Evolutionary conservation across 2,113 vertebrate genomes (phyloP), one percentile per base, ranked within the genome.

Genomic region (Patagioenas fasciata): DNA sequence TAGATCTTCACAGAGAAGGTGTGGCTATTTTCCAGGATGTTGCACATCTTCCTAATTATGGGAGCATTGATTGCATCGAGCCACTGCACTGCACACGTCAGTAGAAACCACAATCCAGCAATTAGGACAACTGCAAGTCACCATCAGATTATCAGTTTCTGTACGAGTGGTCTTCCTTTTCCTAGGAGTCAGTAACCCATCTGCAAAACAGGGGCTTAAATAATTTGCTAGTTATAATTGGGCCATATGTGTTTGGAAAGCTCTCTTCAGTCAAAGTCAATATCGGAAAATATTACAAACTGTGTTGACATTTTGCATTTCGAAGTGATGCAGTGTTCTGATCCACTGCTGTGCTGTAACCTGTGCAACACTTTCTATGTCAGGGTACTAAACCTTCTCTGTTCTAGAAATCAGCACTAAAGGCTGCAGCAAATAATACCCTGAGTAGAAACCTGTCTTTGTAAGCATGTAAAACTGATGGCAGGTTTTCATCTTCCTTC

Each of bases 81-180:
- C 29, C 24, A 69, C 15, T 0, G 0, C 36, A 16, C n/a, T 58
- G 36, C 11, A 2, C 8, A 24, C 32, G 34, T n/a, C 4, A 1
- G 48, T 32, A 73, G 78, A 44, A 87, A 13, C 8, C 3, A 5
- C 1, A 10, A 75, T 54, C 9, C 58, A 87, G 26, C 15, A 87
- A 51, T 42, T 64, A 60, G 18, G 86, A 40, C 42, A 15, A 51
- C 29, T 88, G 58, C 28, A 82, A 85, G 47, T 71, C 13, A 56
- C 47, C 23, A 25, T 48, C 31, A 44, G 65, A 40, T 88, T 36
- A 34, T 0, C 0, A 60, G 61, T 74, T 70, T 77, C 65, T 74
- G 29, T 74, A 38, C 4, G 1, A 14, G 13, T 80, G 19, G 10
- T 18, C 64, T 93, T 85, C 40, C 50, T 57, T 57, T 65, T 40